These are phyloP conservation scores for Drosophila putrida DNA, from an alignment of 2,888 invertebrate genomes.

Conservation along the genomic window DNA sequence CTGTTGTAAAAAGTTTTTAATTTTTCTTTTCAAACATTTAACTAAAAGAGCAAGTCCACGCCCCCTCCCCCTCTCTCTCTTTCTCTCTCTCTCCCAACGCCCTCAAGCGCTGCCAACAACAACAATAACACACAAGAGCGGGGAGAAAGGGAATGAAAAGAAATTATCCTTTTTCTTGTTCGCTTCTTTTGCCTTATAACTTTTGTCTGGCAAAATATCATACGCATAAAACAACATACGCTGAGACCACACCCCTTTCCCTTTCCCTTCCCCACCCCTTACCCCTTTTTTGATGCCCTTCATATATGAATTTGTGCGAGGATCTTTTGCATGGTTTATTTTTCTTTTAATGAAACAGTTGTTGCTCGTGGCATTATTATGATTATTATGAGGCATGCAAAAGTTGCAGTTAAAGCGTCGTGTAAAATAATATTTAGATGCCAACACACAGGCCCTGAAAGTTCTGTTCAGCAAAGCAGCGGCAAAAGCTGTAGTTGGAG, in stretches of 20 bases:
- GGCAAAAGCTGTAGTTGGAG: slow-evolving; percentile 6
- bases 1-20: slow-evolving; percentile 81
- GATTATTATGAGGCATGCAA: slow-evolving; percentile 81
- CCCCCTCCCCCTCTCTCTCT: slow-evolving; percentile 8
- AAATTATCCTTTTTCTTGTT: slow-evolving; percentile 60
- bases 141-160: slow-evolving; percentile 25
- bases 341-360: slow-evolving; percentile 80
- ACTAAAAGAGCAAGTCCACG: slow-evolving; percentile 76
- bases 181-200: slow-evolving; percentile 60
- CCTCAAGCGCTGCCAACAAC: slow-evolving; percentile 31
- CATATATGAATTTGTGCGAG: neutral
- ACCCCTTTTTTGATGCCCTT: neutral
- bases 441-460: slow-evolving; percentile 42
- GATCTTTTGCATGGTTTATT: slow-evolving; percentile 56
- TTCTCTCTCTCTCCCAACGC: neutral
- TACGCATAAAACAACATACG: slow-evolving; percentile 79
- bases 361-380: slow-evolving; percentile 78
- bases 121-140: slow-evolving; percentile 16
- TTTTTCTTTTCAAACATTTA: slow-evolving; percentile 82
- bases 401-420: slow-evolving; percentile 80
- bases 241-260: slow-evolving; percentile 5
- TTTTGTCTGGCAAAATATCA: slow-evolving; percentile 77
- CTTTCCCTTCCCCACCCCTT: neutral
- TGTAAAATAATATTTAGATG: slow-evolving; percentile 80
- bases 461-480: slow-evolving; percentile 1